Evolutionary conservation across 2,888 invertebrate genomes (phyloP).

Genomic region (Watsonalla cultraria): DNA sequence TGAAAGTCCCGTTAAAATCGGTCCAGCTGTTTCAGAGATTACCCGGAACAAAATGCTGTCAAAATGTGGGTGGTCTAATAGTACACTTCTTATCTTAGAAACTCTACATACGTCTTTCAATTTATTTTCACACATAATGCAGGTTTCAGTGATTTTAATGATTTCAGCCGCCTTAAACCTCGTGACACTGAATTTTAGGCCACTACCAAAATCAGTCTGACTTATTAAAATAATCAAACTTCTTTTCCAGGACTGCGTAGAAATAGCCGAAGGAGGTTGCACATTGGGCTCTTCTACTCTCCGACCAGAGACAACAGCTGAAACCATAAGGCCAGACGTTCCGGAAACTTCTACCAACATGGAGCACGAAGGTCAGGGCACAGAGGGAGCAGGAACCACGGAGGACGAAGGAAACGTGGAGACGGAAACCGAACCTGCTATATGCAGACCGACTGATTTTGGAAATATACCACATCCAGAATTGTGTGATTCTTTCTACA

Average conservation of each 20-base stretch:
- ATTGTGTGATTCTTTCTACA: conserved; percentile 27
- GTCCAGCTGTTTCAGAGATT: too few species aligned
- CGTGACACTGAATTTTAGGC: too few species aligned
- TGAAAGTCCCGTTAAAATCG: too few species aligned
- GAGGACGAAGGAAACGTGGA: background rate
- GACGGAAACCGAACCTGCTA: conserved; percentile 4
- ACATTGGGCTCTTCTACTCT: conserved; percentile 2
- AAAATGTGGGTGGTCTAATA: too few species aligned
- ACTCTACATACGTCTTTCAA: too few species aligned
- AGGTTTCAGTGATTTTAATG: too few species aligned
- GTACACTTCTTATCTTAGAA: too few species aligned
- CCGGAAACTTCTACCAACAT: background rate
- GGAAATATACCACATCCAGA: conserved; percentile 35
- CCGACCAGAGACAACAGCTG: conserved; percentile 4
- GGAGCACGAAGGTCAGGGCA: background rate
- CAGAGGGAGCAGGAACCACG: background rate
- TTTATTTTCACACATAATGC: too few species aligned
- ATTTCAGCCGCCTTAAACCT: too few species aligned
- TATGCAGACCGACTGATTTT: conserved; percentile 26
- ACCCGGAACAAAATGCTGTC: too few species aligned
- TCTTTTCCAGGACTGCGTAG: conserved; percentile 12
- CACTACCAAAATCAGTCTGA: too few species aligned
- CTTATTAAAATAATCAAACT: background rate
- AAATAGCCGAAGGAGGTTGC: conserved; percentile 15
- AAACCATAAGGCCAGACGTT: background rate